phyloP scores from a whole-genome alignment of 2,888 invertebrate species.

The Pandemis heparana region DNA sequence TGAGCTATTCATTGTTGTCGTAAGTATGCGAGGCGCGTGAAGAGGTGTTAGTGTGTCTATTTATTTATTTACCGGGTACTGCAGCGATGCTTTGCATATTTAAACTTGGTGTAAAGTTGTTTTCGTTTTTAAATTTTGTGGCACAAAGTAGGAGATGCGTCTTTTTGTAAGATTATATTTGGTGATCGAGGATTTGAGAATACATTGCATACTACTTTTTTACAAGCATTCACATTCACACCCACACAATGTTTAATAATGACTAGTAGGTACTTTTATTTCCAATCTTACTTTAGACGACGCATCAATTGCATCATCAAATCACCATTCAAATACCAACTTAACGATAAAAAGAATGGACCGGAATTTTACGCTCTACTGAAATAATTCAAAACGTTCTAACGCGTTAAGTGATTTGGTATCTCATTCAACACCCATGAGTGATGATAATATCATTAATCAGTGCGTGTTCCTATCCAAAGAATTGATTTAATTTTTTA shows the following conservation, averaged over 20 bases:
- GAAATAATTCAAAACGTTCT: background rate
- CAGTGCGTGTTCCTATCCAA: slow-evolving; percentile 16
- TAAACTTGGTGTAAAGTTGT: background rate
- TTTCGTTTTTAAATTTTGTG: slow-evolving; percentile 17
- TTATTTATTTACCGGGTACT: slow-evolving; percentile 25
- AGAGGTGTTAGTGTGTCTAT: slow-evolving; percentile 23
- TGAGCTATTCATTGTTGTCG: no score
- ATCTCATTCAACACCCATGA: slow-evolving; percentile 16
- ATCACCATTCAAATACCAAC: slow-evolving; percentile 6
- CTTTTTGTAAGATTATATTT: background rate
- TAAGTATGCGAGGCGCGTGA: slow-evolving; percentile 14
- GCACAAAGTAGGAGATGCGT: background rate
- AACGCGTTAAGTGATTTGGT: slow-evolving; percentile 9
- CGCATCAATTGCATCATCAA: background rate
- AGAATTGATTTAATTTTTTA: slow-evolving; percentile 39
- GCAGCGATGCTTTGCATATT: slow-evolving; percentile 17
- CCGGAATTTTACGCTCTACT: slow-evolving; percentile 8
- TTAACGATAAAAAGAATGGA: background rate
- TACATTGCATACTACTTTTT: background rate
- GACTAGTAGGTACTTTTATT: background rate
- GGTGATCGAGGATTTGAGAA: background rate
- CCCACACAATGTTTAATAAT: background rate
- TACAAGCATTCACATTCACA: background rate
- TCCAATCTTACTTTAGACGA: background rate
- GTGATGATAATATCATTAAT: slow-evolving; percentile 20